Conservation (phyloP, 1,140 invertebrate species). For the Drosophila ficusphila region DNA sequence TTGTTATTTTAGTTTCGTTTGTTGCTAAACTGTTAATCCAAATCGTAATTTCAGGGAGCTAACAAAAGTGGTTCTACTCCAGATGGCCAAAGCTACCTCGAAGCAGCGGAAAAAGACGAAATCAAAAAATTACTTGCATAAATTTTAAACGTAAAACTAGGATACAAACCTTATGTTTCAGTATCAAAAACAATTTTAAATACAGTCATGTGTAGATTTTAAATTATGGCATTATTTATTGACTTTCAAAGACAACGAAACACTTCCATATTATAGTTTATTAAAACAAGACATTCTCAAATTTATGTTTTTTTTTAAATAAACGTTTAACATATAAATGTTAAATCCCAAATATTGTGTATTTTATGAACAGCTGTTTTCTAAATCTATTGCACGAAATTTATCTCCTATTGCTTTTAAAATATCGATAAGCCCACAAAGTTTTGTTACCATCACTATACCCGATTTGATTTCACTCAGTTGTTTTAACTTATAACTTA, state of each 20-base stretch:
- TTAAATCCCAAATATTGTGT: not conserved
- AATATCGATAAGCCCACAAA: not conserved
- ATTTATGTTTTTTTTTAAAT: not conserved
- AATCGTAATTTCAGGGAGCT: constrained; percentile 87
- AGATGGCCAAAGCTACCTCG: constrained; percentile 93
- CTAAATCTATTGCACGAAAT: not conserved
- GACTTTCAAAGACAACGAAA: no score
- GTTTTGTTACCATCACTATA: constrained; percentile 9
- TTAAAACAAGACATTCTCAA: not conserved
- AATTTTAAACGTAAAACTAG: constrained; percentile 19
- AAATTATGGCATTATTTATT: constrained; percentile 14
- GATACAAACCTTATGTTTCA: constrained; percentile 28
- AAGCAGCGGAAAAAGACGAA: constrained; percentile 96
- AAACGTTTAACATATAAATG: no score
- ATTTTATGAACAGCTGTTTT: not conserved
- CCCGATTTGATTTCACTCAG: no score
- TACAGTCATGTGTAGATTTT: constrained; percentile 35
- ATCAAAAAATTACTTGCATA: constrained; percentile 85
- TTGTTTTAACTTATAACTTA: no score
- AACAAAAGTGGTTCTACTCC: constrained; percentile 92
- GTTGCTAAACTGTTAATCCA: no score
- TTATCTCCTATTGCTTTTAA: no score
- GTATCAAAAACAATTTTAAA: constrained; percentile 33
- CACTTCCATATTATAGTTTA: not conserved
- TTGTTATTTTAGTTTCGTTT: not conserved